Evolutionary conservation across 2,888 invertebrate species (phyloP).

Genomic region (Gonocerus acuteangulatus): DNA sequence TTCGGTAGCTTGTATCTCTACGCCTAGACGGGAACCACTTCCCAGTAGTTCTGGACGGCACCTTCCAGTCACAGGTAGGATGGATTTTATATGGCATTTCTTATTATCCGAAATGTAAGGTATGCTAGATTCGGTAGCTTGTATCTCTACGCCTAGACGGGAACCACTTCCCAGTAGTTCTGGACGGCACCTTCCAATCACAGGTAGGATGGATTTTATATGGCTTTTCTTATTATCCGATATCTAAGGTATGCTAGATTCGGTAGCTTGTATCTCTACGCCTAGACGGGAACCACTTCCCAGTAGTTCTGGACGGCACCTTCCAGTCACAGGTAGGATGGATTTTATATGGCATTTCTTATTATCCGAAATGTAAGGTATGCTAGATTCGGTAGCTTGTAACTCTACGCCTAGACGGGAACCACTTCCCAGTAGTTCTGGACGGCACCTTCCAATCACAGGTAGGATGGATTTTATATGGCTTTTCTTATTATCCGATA

Average conservation of each 20-base stretch:
- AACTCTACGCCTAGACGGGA: conserved; percentile 62
- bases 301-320: conserved; percentile 64
- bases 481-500: no score
- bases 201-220: no score
- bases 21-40: conserved; percentile 69
- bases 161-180: conserved; percentile 66
- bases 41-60: conserved; percentile 64
- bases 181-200: conserved; percentile 60
- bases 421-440: conserved; percentile 66
- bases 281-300: conserved; percentile 69
- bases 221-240: no score
- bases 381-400: conserved; percentile 56
- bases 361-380: no score
- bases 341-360: no score
- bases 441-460: conserved; percentile 61
- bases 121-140: no score
- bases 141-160: conserved; percentile 61
- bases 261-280: conserved; percentile 55
- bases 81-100: no score
- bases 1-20: conserved; percentile 55
- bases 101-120: no score
- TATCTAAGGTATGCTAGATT: no score
- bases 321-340: conserved; percentile 57
- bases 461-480: no score
- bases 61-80: conserved; percentile 54